These are phyloP conservation scores for Cerastoderma edule DNA, from an alignment of 2,888 invertebrate species.

Conservation along the genomic window DNA sequence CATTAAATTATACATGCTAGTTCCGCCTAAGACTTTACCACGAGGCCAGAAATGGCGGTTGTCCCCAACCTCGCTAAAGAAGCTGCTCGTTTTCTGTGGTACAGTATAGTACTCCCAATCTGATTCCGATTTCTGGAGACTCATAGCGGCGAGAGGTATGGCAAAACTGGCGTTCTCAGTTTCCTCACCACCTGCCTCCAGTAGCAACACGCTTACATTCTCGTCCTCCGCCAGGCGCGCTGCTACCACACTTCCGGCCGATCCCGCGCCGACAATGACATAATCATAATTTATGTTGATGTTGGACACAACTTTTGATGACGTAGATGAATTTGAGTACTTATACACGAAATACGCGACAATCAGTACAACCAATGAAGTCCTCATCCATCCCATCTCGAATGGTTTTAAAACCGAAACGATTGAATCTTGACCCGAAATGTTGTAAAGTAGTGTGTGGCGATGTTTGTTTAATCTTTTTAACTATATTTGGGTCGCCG, in stretches of 20 bases:
- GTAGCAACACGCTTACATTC: constrained; percentile 75
- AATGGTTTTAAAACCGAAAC: too few relatives aligned
- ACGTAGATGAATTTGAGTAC: not conserved
- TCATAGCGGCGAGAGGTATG: constrained; percentile 84
- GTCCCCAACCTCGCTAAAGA: constrained; percentile 12
- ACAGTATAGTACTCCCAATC: constrained; percentile 84
- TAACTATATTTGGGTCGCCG: too few relatives aligned
- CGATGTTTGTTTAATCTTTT: too few relatives aligned
- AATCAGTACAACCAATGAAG: not conserved
- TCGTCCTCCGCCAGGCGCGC: constrained; percentile 83
- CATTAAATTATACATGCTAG: constrained; percentile 95
- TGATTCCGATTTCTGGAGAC: constrained; percentile 72
- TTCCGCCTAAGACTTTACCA: constrained; percentile 95
- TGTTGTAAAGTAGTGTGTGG: too few relatives aligned
- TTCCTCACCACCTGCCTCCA: constrained; percentile 84
- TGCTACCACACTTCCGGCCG: constrained; percentile 85
- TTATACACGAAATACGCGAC: not conserved
- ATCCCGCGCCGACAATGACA: constrained; percentile 83
- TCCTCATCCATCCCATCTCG: not conserved
- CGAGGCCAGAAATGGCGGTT: constrained; percentile 94
- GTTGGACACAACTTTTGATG: constrained; percentile 7
- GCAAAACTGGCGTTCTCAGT: constrained; percentile 80
- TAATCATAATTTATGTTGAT: constrained; percentile 37
- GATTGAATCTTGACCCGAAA: too few relatives aligned
- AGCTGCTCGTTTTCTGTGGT: constrained; percentile 78